Evolutionary conservation across 1,140 invertebrate species (phyloP).

Genomic region (Antheraea mylitta): DNA sequence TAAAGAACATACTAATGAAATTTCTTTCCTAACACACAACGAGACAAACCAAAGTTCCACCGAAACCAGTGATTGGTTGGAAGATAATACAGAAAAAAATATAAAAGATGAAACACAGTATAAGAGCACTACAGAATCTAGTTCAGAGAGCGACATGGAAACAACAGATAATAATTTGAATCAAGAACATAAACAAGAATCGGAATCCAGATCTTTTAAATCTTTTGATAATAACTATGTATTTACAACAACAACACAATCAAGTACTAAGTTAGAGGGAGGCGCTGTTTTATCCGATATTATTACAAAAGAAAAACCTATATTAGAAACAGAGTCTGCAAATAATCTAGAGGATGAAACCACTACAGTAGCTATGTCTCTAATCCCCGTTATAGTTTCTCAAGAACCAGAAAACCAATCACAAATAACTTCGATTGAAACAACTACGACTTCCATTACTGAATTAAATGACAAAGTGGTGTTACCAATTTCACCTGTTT

Average conservation of each 20-base stretch:
- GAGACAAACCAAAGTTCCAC: constrained; percentile 26
- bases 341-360: constrained; percentile 5
- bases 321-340: constrained; percentile 18
- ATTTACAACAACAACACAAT: constrained; percentile 41
- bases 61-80: constrained; percentile 44
- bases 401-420: neutral
- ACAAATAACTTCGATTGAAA: neutral
- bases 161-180: constrained; percentile 2
- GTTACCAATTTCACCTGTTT: constrained; percentile 3
- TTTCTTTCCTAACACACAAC: constrained; percentile 9
- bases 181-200: constrained; percentile 17
- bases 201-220: constrained; percentile 51
- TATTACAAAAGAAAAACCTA: constrained; percentile 21
- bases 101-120: constrained; percentile 15
- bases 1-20: constrained; percentile 15
- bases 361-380: neutral
- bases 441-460: neutral
- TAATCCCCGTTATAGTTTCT: neutral
- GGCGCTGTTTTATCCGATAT: constrained; percentile 44
- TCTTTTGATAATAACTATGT: constrained; percentile 35
- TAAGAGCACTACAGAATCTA: constrained; percentile 15
- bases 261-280: constrained; percentile 20
- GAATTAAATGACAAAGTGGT: neutral
- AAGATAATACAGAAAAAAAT: constrained; percentile 29
- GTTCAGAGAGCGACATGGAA: constrained; percentile 14